phyloP scores from a whole-genome alignment of 2,113 vertebrate species.

The Chionomys nivalis region DNA sequence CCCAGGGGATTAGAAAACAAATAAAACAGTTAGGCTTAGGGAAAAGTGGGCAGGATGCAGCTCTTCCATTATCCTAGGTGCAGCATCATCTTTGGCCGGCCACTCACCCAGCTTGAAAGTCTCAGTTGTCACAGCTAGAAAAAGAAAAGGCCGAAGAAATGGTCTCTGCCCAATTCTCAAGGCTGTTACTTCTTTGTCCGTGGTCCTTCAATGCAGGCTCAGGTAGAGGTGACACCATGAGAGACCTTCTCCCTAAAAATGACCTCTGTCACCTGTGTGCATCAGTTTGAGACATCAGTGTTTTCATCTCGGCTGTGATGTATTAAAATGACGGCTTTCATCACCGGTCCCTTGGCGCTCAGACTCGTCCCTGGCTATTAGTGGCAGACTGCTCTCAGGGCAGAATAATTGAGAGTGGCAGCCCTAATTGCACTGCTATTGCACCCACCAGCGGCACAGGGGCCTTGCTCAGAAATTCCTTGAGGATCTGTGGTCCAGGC shows the following conservation, averaged over 20 bases:
- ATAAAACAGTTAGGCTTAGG: neutral
- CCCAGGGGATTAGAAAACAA: neutral
- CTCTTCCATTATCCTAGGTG: neutral
- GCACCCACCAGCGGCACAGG: neutral
- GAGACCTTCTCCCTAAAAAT: neutral
- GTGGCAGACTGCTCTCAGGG: slow-evolving; percentile 5
- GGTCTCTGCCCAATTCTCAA: neutral
- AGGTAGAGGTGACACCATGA: neutral
- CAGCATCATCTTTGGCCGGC: neutral
- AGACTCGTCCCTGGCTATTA: neutral
- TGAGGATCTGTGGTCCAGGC: neutral
- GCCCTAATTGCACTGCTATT: neutral
- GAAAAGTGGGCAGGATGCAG: neutral
- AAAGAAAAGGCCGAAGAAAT: neutral
- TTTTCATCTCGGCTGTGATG: neutral
- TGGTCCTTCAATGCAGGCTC: neutral
- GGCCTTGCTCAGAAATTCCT: neutral
- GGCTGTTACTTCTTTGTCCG: neutral
- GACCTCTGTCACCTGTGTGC: neutral
- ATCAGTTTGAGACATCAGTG: neutral
- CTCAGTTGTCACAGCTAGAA: neutral
- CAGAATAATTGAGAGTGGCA: neutral
- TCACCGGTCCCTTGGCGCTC: neutral
- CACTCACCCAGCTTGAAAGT: neutral
- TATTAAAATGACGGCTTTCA: slow-evolving; percentile 4